Evolutionary conservation across 2,888 invertebrate genomes (phyloP).

Genomic region (Fissipunctia ypsillon): DNA sequence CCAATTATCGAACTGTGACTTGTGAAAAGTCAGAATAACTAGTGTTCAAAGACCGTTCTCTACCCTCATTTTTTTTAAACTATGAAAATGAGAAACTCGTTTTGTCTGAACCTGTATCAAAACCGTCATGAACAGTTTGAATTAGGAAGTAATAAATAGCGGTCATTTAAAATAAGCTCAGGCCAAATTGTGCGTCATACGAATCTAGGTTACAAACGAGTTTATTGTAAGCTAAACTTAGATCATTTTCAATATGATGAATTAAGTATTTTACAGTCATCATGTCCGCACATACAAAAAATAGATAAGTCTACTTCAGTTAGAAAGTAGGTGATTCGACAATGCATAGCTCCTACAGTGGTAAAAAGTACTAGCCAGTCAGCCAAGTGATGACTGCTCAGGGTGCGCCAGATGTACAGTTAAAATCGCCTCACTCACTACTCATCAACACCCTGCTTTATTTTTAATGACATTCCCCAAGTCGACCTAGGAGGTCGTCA

Average conservation of each 20-base stretch:
- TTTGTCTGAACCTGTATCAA: background rate
- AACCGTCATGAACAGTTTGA: conserved; percentile 29
- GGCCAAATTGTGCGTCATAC: conserved; percentile 1
- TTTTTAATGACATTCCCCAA: too few species aligned
- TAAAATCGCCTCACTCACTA: too few species aligned
- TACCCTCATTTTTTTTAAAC: too few species aligned
- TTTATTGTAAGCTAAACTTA: conserved; percentile 17
- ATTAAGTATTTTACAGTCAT: conserved; percentile 9
- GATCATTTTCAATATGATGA: conserved; percentile 6
- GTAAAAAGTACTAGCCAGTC: background rate
- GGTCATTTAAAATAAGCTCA: background rate
- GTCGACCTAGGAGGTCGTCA: too few species aligned
- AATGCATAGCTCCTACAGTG: background rate
- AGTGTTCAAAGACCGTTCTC: too few species aligned
- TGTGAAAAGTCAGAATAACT: too few species aligned
- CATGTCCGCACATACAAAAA: background rate
- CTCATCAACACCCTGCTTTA: too few species aligned
- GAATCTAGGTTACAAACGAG: conserved; percentile 29
- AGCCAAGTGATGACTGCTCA: too few species aligned
- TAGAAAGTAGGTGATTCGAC: conserved; percentile 5
- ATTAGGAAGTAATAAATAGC: conserved; percentile 16
- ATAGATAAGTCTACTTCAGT: conserved; percentile 16
- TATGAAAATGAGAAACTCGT: too few species aligned
- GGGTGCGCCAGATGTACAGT: too few species aligned
- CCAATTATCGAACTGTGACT: too few species aligned